These are phyloP conservation scores for Loxodonta africana DNA, from an alignment of 2,113 vertebrate species.

Conservation along the genomic window DNA sequence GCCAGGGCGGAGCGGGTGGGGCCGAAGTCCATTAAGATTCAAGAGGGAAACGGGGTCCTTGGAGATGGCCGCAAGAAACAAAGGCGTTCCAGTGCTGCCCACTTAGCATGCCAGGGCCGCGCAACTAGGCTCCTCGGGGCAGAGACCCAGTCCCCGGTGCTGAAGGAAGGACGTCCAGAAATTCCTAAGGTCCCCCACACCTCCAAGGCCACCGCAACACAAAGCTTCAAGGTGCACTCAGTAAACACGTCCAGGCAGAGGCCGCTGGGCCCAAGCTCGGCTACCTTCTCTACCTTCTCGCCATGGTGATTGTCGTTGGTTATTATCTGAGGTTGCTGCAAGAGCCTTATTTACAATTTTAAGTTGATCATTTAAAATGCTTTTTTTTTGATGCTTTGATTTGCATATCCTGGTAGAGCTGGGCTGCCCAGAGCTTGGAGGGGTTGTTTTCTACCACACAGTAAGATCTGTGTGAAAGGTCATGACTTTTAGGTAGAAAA, in stretches of 20 bases:
- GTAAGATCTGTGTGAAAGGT: background rate
- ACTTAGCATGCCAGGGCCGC: constrained; percentile 68
- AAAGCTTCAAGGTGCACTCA: background rate
- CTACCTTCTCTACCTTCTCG: too few relatives aligned
- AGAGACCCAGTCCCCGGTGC: background rate
- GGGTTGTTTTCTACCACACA: background rate
- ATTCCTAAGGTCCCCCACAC: background rate
- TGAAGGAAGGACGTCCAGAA: background rate
- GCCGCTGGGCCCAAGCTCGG: background rate
- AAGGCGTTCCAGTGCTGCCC: constrained; percentile 68
- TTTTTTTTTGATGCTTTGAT: background rate
- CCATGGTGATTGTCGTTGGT: rapidly evolving
- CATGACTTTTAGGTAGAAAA: background rate
- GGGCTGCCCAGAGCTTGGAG: background rate
- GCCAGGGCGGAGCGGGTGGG: background rate
- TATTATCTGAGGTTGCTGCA: background rate
- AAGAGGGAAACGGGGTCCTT: background rate
- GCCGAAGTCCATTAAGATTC: constrained; percentile 61
- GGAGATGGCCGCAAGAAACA: constrained; percentile 54
- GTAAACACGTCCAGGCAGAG: background rate
- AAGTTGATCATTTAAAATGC: background rate
- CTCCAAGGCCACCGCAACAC: background rate
- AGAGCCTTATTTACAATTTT: background rate
- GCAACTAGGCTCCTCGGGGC: background rate
- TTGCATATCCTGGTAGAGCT: background rate